Base-by-base conservation (phyloP, 1,140 invertebrate species). In the Leptonema lineaticorne region DNA sequence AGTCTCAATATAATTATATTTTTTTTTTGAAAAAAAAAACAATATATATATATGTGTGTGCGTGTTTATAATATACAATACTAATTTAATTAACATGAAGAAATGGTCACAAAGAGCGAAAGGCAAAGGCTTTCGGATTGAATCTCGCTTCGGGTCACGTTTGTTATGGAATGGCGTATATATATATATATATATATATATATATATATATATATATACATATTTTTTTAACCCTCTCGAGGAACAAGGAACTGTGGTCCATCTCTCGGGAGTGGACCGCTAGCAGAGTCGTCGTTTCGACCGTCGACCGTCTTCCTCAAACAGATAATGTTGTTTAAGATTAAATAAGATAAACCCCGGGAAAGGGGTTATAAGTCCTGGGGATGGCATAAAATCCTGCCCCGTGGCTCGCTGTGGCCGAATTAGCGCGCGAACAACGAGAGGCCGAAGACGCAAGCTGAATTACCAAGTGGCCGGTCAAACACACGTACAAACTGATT, bases 261-360 rank as follows among this genome's bases (percentile, higher is more conserved):
- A 7, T n/a, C n/a, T n/a, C n/a, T 14, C 4, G 50, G 45, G 59
- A 50, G 6, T n/a, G 29, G 27, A n/a, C 22, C 11, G 18, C n/a
- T n/a, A n/a, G n/a, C n/a, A n/a, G n/a, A n/a, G 46, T 20, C 45
- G 46, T 67, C 60, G 57, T 67, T 59, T 67, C 60, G 56, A 45
- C 65, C 56, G 24, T 56, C 37, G 20, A 37, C 65, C 14, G 27
- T 24, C 57, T 8, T 29, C 18, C 50, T 58, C 57, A 50, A 69
- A 68, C 58, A 62, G 41, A 71, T 67, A 66, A 68, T 69, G 63
- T 63, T 69, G 67, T 71, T 71, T 68, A 68, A 69, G 66, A 71
- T 71, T 62, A 71, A 71, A 71, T 71, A 67, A 71, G 58, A 69
- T 66, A 69, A 69, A 68, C 30, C 16, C 18, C 8, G 50, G 57